Conservation (phyloP, 1,140 invertebrate species). For the Cepaea nemoralis region DNA sequence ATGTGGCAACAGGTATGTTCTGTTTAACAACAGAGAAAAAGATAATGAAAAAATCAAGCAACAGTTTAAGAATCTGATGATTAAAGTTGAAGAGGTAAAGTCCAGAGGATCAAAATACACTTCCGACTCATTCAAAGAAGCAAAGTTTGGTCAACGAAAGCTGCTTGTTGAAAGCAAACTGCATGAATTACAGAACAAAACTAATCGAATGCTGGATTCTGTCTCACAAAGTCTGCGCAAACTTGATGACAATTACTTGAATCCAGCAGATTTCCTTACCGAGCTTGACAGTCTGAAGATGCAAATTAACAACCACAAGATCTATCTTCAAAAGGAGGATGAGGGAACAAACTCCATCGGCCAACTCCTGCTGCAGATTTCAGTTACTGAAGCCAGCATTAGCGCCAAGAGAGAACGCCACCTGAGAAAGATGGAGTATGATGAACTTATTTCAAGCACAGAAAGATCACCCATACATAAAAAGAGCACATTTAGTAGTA, state of each 20-base stretch:
- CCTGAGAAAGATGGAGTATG: neutral
- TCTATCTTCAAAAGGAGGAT: neutral
- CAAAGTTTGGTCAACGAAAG: neutral
- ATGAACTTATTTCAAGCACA: no score
- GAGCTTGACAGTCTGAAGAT: neutral
- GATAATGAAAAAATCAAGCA: neutral
- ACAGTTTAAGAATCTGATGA: neutral
- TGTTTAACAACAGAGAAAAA: conserved; percentile 24
- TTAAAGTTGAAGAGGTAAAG: neutral
- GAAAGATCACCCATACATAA: no score
- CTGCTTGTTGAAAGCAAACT: neutral
- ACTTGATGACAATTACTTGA: neutral
- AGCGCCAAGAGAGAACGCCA: neutral
- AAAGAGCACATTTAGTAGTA: no score
- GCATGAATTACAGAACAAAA: neutral
- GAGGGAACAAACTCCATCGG: neutral
- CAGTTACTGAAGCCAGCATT: neutral
- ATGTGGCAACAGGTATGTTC: conserved; percentile 13
- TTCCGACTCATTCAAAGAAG: neutral
- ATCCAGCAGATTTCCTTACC: neutral
- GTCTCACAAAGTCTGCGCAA: neutral
- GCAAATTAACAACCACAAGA: neutral
- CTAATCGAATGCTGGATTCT: neutral
- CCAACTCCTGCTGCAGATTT: neutral
- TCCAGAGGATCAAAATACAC: neutral